These are phyloP conservation scores for Lutjanus campechanus DNA, from an alignment of 2,797 vertebrate genomes.

Conservation along the genomic window DNA sequence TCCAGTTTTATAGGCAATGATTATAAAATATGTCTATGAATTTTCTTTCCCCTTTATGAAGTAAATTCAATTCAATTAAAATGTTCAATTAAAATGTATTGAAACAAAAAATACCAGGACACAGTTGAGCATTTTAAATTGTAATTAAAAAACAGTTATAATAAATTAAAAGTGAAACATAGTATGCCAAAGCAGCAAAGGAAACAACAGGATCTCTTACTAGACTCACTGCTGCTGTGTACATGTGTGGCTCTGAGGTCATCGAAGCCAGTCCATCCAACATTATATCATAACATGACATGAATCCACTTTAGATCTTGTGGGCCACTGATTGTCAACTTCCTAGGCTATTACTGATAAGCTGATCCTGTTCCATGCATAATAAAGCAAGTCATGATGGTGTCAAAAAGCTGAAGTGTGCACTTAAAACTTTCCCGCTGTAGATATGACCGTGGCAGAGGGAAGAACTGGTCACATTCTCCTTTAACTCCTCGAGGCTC, in stretches of 20 bases:
- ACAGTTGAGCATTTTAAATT: slow-evolving; percentile 68
- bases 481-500: slow-evolving; percentile 54
- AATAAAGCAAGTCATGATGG: slow-evolving; percentile 60
- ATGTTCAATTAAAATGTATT: not conserved
- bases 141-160: slow-evolving; percentile 82
- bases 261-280: slow-evolving; percentile 67
- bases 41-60: not conserved
- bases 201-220: slow-evolving; percentile 68
- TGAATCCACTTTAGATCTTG: slow-evolving; percentile 56
- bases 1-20: slow-evolving; percentile 1
- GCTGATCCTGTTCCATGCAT: slow-evolving; percentile 73
- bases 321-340: slow-evolving; percentile 77
- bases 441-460: slow-evolving; percentile 31
- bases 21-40: not conserved
- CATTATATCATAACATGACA: slow-evolving; percentile 49
- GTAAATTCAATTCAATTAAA: not conserved
- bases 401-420: slow-evolving; percentile 60
- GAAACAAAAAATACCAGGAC: slow-evolving; percentile 42
- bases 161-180: slow-evolving; percentile 86
- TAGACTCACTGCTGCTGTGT: slow-evolving; percentile 68
- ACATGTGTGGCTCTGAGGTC: slow-evolving; percentile 62
- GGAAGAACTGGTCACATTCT: slow-evolving; percentile 45
- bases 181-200: slow-evolving; percentile 75
- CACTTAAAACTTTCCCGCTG: slow-evolving; percentile 49
- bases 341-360: slow-evolving; percentile 48